These are phyloP conservation scores for Xenopus tropicalis DNA, from an alignment of 2,113 vertebrate genomes.

Conservation along the genomic window UCB_Xtro_10.0 CM004448.2:86112001-86112500, in stretches of 20 bases:
- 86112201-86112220: constrained; percentile 2
- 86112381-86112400: constrained; percentile 62
- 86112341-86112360: constrained; percentile 57
- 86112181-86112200: neutral
- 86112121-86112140: too few relatives aligned
- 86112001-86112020: too few relatives aligned
- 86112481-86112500: constrained; percentile 63
- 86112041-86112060: too few relatives aligned
- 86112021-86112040: too few relatives aligned
- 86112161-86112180: neutral
- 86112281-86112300: constrained; percentile 58
- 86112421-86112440: constrained; percentile 62
- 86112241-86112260: neutral
- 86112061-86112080: too few relatives aligned
- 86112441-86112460: constrained; percentile 69
- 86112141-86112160: neutral
- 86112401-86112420: constrained; percentile 68
- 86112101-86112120: too few relatives aligned
- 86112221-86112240: neutral
- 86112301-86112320: constrained; percentile 65
- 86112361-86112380: constrained; percentile 68
- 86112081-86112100: too few relatives aligned
- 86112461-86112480: constrained; percentile 69
- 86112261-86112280: neutral
- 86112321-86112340: constrained; percentile 61